These are phyloP conservation scores for Bombyx mori DNA, from an alignment of 1,140 invertebrate species.

Conservation along the genomic window DNA sequence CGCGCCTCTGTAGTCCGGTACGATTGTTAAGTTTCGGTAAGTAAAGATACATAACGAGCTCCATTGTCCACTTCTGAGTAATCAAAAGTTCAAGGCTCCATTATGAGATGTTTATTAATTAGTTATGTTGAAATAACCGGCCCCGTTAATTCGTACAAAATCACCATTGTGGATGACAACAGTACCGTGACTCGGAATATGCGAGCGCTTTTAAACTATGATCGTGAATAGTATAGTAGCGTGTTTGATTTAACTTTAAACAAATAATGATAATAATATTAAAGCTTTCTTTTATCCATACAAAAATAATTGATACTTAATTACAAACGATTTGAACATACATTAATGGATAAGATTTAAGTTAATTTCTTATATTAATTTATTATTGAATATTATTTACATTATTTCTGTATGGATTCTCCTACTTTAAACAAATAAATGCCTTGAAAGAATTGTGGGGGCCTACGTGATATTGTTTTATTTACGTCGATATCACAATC, in stretches of 20 bases:
- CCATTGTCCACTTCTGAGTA: slow-evolving; percentile 56
- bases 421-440: too few relatives aligned
- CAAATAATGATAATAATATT: too few relatives aligned
- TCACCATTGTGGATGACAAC: slow-evolving; percentile 44
- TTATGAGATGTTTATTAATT: slow-evolving; percentile 67
- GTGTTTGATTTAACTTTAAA: background rate
- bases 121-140: slow-evolving; percentile 49
- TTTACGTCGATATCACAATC: too few relatives aligned
- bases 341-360: too few relatives aligned
- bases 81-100: slow-evolving; percentile 64
- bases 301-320: too few relatives aligned
- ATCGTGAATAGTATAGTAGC: slow-evolving; percentile 8
- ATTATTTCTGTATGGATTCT: too few relatives aligned
- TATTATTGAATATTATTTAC: too few relatives aligned
- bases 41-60: slow-evolving; percentile 51
- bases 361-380: too few relatives aligned
- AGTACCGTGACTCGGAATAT: slow-evolving; percentile 40
- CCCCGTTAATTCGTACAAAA: slow-evolving; percentile 40
- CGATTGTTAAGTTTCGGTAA: slow-evolving; percentile 46
- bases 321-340: too few relatives aligned
- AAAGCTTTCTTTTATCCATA: too few relatives aligned
- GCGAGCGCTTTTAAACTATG: slow-evolving; percentile 7
- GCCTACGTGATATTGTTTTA: too few relatives aligned
- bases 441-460: too few relatives aligned
- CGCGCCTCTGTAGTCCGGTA: slow-evolving; percentile 33